phyloP scores from a whole-genome alignment of 2,797 vertebrate species.

The Lepus oiostolus region DNA sequence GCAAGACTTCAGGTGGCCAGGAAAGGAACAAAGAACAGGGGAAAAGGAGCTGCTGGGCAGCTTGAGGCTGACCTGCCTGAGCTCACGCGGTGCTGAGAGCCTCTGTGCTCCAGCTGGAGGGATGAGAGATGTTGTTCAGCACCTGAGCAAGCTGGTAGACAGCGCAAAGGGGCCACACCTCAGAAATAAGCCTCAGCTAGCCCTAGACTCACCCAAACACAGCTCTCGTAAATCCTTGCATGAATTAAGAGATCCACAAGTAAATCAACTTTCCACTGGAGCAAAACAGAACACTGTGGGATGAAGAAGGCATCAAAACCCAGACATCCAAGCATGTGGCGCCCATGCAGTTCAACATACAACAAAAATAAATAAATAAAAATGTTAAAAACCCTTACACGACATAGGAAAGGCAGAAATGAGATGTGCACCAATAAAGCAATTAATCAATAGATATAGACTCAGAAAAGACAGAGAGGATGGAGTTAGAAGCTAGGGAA shows the following conservation, averaged over 20 bases:
- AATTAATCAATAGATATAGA: background rate
- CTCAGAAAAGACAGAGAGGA: constrained; percentile 14
- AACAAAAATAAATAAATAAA: background rate
- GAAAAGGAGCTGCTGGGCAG: background rate
- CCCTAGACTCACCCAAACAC: background rate
- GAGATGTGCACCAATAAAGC: background rate
- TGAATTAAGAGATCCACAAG: background rate
- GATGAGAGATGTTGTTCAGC: background rate
- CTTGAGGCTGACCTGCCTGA: background rate
- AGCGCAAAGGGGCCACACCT: background rate
- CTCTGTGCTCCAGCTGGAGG: background rate
- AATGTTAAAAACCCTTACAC: background rate
- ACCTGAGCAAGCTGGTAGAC: background rate
- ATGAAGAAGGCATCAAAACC: constrained; percentile 15
- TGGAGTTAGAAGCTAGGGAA: background rate
- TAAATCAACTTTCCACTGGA: constrained; percentile 2
- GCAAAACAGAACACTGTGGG: background rate
- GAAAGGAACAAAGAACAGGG: background rate
- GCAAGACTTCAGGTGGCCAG: background rate
- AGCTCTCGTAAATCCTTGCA: background rate
- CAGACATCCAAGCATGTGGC: background rate
- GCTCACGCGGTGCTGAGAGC: no score
- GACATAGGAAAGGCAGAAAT: constrained; percentile 24
- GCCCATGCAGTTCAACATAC: background rate
- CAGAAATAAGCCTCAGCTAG: background rate